Conservation (phyloP, 2,888 invertebrate genomes). For the Rutpela maculata region DNA sequence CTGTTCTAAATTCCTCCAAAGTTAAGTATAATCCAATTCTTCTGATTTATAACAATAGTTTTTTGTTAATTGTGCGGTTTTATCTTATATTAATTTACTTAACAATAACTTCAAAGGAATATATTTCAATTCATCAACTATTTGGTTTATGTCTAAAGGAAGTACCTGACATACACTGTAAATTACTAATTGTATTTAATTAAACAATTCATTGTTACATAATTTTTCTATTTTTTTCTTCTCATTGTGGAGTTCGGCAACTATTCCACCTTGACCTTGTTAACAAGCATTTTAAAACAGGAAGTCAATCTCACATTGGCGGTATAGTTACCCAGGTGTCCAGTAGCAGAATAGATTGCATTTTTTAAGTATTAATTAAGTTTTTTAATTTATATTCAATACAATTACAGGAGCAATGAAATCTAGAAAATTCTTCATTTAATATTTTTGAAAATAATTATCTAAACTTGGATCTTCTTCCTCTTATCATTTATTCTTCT, state of each 20-base stretch:
- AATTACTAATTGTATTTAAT: conserved; percentile 20
- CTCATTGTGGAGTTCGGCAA: not conserved
- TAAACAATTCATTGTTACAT: conserved; percentile 20
- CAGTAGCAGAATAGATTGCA: not conserved
- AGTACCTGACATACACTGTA: conserved; percentile 14
- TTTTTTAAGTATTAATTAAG: too few species aligned
- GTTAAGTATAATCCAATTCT: too few species aligned
- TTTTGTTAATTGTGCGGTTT: too few species aligned
- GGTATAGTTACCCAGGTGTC: not conserved
- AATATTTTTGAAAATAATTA: too few species aligned
- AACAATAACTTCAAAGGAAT: not conserved
- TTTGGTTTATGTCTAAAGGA: not conserved
- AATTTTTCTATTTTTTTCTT: conserved; percentile 19
- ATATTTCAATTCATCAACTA: not conserved
- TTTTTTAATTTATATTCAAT: too few species aligned
- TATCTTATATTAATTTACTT: not conserved
- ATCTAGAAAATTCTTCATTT: too few species aligned
- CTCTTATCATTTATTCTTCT: too few species aligned
- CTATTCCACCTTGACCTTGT: conserved; percentile 10
- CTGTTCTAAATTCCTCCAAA: too few species aligned
- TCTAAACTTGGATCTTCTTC: too few species aligned
- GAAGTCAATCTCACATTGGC: not conserved
- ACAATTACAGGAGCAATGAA: too few species aligned
- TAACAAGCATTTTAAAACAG: conserved; percentile 12
- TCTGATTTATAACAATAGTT: too few species aligned